Evolutionary conservation across 2,888 invertebrate genomes (phyloP).

Genomic region (Standfussiana lucernea): DNA sequence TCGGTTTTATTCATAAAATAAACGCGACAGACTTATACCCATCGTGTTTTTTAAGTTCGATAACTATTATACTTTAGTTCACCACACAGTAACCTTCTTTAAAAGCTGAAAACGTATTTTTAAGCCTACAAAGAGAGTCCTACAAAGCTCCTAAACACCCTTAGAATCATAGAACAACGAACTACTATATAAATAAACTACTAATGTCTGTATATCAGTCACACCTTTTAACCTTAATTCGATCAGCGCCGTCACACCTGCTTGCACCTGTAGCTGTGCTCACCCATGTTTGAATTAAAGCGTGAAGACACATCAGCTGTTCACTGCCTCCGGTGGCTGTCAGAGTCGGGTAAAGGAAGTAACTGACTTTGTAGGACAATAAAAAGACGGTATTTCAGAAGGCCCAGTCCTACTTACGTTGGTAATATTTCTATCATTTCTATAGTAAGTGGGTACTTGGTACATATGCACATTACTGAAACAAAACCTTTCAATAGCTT

Average conservation of each 20-base stretch:
- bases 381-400: slow-evolving; percentile 1
- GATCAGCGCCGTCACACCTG: slow-evolving; percentile 54
- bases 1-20: background rate
- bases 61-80: background rate
- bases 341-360: slow-evolving; percentile 40
- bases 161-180: slow-evolving; percentile 6
- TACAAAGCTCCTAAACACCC: background rate
- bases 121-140: background rate
- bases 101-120: background rate
- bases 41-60: background rate
- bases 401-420: background rate
- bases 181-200: background rate
- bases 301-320: slow-evolving; percentile 56
- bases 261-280: slow-evolving; percentile 35
- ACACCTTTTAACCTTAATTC: slow-evolving; percentile 47
- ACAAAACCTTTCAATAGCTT: background rate
- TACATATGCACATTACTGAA: background rate
- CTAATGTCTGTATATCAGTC: slow-evolving; percentile 36
- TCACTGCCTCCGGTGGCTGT: slow-evolving; percentile 51
- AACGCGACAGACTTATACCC: background rate
- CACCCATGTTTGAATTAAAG: slow-evolving; percentile 48
- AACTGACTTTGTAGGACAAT: slow-evolving; percentile 23
- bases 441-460: background rate
- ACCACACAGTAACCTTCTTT: background rate
- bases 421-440: background rate